Base-by-base conservation (phyloP, 2,113 vertebrate species). In the Sturnira hondurensis region DNA sequence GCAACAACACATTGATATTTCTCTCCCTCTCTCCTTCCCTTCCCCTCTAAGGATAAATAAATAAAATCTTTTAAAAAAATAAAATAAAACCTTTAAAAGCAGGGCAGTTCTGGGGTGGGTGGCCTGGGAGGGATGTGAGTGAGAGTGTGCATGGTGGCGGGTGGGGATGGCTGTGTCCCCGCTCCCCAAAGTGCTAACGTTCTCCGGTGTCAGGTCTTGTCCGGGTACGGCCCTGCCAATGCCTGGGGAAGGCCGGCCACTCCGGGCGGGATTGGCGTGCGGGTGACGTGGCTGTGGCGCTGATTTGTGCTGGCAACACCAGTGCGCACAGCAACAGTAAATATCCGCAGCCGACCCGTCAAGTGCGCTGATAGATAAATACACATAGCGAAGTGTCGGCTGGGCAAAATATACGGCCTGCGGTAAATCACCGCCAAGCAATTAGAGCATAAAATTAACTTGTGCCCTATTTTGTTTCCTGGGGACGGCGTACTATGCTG, bases 291-390 rank as follows among this genome's bases (percentile, higher is more conserved):
- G 93, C 82, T 9, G 41, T 78, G 94, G 86, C 3, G 54, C 89
- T 98, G 97, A 98, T 97, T 95, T 96, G 97, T 96, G 97, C 83
- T 95, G 95, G 91, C 87, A 97, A 96, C 97, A 96, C 97, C 92
- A 93, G 97, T 95, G 96, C 96, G 89, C 97, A 97, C 97, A 97
- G 97, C 96, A 96, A 97, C 96, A 97, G 97, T 98, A 98, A 98
- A 98, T 98, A 98, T 96, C 94, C 78, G 94, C 86, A 81, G 63
- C 97, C 93, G 88, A 95, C 94, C 95, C 97, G 97, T 97, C 97
- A 98, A 97, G 83, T 87, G 86, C 80, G 94, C 94, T 95, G 97
- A 97, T 97, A 96, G 97, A 97, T 89, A 97, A 97, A 97, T 97
- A 98, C 97, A 96, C n/a, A 94, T 88, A 94, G 95, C 80, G 77